Evolutionary conservation across 2,888 invertebrate species (phyloP).

Genomic region (Anthophora plumipes): DNA sequence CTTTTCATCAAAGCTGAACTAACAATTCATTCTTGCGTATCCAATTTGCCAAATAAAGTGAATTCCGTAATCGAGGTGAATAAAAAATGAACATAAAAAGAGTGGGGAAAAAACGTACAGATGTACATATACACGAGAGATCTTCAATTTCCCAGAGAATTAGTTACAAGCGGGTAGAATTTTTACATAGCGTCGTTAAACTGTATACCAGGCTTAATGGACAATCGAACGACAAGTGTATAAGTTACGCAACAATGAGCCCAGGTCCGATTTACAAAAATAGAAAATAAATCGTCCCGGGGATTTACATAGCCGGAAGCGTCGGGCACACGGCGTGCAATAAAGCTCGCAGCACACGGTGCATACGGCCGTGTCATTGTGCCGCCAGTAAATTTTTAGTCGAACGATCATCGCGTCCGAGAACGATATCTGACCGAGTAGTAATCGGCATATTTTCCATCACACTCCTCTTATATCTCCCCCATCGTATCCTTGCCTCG

Average conservation of each 20-base stretch:
- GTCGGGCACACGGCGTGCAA: conserved; percentile 29
- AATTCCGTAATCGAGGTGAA: neutral
- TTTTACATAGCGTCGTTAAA: conserved; percentile 15
- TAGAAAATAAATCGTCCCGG: conserved; percentile 56
- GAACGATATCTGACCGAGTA: conserved; percentile 62
- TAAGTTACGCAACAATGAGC: conserved; percentile 56
- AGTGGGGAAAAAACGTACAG: neutral
- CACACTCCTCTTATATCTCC: neutral
- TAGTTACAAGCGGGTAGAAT: conserved; percentile 3
- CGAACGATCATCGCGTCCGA: conserved; percentile 44
- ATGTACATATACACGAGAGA: neutral
- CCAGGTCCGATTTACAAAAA: conserved; percentile 43
- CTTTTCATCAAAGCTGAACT: no score
- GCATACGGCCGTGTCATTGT: conserved; percentile 46
- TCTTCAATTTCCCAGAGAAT: neutral
- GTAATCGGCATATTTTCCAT: conserved; percentile 58
- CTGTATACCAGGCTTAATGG: conserved; percentile 29
- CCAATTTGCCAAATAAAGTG: no score
- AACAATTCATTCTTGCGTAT: no score
- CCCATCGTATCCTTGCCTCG: no score
- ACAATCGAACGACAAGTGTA: conserved; percentile 48
- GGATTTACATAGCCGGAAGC: conserved; percentile 54
- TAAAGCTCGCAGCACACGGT: conserved; percentile 37
- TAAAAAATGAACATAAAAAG: neutral
- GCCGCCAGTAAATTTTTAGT: conserved; percentile 62